Evolutionary conservation across 2,888 invertebrate genomes (phyloP).

Genomic region (Agapostemon virescens): DNA sequence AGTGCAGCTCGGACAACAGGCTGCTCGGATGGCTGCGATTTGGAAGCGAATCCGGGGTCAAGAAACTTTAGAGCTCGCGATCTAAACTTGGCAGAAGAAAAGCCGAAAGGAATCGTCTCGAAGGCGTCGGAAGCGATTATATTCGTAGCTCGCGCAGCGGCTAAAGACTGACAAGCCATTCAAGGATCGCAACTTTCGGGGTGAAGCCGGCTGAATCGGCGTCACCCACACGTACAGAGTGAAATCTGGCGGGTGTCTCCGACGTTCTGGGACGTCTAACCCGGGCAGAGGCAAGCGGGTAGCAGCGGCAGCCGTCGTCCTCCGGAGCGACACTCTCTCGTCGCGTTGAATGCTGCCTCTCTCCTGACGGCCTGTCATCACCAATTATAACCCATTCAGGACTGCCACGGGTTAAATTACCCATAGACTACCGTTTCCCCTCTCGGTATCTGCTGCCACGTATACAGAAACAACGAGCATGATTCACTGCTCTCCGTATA

Average conservation of each 20-base stretch:
- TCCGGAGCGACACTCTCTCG: constrained; percentile 56
- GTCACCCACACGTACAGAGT: constrained; percentile 34
- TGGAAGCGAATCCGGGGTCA: not conserved
- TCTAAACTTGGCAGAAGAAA: constrained; percentile 5
- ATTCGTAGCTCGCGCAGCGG: not conserved
- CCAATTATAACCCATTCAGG: constrained; percentile 78
- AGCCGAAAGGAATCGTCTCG: not conserved
- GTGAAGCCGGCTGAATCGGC: constrained; percentile 38
- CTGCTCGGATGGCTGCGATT: not conserved
- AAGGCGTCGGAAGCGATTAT: constrained; percentile 21
- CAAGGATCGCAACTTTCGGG: constrained; percentile 38
- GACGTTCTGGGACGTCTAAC: constrained; percentile 36
- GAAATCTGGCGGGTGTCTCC: constrained; percentile 41
- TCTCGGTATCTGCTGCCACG: constrained; percentile 38
- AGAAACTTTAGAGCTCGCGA: not conserved
- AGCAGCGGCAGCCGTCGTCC: constrained; percentile 37
- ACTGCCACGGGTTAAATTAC: constrained; percentile 74
- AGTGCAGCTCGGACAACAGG: too few relatives aligned
- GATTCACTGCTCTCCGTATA: constrained; percentile 64
- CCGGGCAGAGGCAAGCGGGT: not conserved
- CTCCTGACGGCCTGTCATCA: constrained; percentile 76
- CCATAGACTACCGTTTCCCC: constrained; percentile 67
- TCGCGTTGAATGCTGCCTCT: constrained; percentile 59
- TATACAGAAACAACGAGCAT: constrained; percentile 68
- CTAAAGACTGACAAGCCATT: constrained; percentile 37